Base-by-base conservation (phyloP, 2,888 invertebrate genomes). In the Epistrophe grossulariae region DNA sequence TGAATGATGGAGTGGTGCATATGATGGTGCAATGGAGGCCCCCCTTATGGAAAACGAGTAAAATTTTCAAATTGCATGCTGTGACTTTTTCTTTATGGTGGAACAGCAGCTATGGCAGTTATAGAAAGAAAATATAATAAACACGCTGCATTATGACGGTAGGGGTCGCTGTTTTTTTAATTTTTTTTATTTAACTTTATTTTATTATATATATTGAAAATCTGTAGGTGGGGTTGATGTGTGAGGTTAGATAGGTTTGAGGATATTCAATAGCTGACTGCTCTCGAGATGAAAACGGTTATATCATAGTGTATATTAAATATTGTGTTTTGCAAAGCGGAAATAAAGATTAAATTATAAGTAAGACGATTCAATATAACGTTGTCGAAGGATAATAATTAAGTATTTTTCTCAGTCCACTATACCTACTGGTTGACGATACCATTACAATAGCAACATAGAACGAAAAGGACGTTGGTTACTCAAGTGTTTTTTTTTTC, bases 271-370 rank as follows among this genome's bases (percentile, higher is more conserved):
- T 85, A 81, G 78, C 74, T 74, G 81, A 55, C 73, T 85, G 59
- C 81, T 50, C 82, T 59, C 50, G 64, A 70, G 74, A 50, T n/a
- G 24, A 64, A 62, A 71, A 78, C 78, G 81, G 78, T 81, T 78
- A 81, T 81, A 85, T 81, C 85, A 85, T 74, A 81, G 74, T 74
- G 85, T 81, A 85, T 85, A 81, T 81, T 85, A 24, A 85, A 85
- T 78, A 85, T 82, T 74, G 78, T 71, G 70, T 85, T 82, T 81
- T 55, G 59, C 74, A 78, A 74, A 82, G 85, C 85, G 81, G 81
- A 85, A 85, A 62, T 81, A 81, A 73, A 85, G 78, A 81, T 85
- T 85, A 85, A 85, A 85, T 78, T 85, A 70, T 52, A 52, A 68
- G 48, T 31, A 35, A 66, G 48, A 48, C 45, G 66, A 78, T 73